Base-by-base conservation (phyloP, 2,797 vertebrate genomes). In the Heteromormyrus szaboi region DNA sequence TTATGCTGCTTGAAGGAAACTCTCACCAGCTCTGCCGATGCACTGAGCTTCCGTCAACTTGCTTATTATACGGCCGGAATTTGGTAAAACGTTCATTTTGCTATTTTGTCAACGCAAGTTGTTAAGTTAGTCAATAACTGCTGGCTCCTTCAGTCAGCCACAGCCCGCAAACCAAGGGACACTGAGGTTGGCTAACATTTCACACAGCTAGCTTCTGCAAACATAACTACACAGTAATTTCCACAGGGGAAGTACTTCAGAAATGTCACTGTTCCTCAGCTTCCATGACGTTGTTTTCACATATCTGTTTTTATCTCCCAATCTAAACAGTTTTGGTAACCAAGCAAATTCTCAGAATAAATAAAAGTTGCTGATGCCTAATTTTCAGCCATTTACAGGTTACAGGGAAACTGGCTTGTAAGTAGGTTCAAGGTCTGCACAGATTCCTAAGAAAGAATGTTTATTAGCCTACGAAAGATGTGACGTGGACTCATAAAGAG, bases 391-490 rank as follows among this genome's bases (percentile, higher is more conserved):
- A 62, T 12, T 50, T 84, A 22, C 65, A 87, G 68, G 12, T 44
- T 17, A 86, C 48, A 59, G 37, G 37, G 48, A 48, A 25, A 89
- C 51, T 19, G 11, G 51, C 7, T 33, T 22, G 46, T 65, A 51
- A 89, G 44, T 59, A 83, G 53, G 90, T 76, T 89, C 81, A 65
- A 89, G 88, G 88, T 92, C 54, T 59, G 87, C 46, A 87, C 44
- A 88, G 2, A 83, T 41, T 41, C 76, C 65, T 65, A 90, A 53
- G 84, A 41, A 14, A 51, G 46, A 91, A 53, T 53, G 87, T 65
- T 89, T 59, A 62, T 87, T 76, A 81, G 51, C 54, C 76, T 88
- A 17, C 3, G 12, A 44, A 46, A 65, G 79, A 85, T 85, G 79
- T 51, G 83, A 50, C 76, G 72, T 84, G 86, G 88, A 89, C 83